Conservation (phyloP, 2,797 vertebrate genomes). For the Peromyscus aztecus region DNA sequence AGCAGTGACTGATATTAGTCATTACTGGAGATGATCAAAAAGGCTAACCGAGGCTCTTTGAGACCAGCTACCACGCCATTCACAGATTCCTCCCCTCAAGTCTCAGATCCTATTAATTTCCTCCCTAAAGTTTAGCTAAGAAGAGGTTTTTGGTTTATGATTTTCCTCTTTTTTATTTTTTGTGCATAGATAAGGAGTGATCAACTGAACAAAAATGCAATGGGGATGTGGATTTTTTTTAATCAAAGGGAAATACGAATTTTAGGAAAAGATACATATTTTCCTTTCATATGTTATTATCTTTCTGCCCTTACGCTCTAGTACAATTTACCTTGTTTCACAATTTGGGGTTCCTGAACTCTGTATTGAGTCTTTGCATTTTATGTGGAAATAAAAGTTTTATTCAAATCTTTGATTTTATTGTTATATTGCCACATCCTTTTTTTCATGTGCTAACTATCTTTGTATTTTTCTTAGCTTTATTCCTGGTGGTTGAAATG, state of each 20-base stretch:
- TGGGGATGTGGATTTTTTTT: not conserved
- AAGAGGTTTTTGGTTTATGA: not conserved
- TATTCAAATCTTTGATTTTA: not conserved
- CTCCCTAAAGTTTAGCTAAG: slow-evolving; percentile 41
- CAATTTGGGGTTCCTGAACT: not conserved
- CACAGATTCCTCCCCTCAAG: not conserved
- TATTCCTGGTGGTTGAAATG: slow-evolving; percentile 45
- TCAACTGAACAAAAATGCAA: slow-evolving; percentile 29
- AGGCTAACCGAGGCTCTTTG: slow-evolving; percentile 53
- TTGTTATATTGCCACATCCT: not conserved
- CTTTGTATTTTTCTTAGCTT: not conserved
- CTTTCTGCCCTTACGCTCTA: not conserved
- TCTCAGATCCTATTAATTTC: not conserved
- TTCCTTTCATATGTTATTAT: not conserved
- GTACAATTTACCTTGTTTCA: not conserved
- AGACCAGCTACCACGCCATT: not conserved
- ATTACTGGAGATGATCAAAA: slow-evolving; percentile 74
- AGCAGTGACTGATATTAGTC: slow-evolving; percentile 62
- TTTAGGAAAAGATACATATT: not conserved
- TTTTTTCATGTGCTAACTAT: not conserved
- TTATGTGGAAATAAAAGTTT: not conserved
- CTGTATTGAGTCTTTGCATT: not conserved
- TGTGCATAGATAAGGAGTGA: not conserved
- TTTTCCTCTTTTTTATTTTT: slow-evolving; percentile 2
- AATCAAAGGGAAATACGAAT: slow-evolving; percentile 21